Conservation (phyloP, 1,140 invertebrate species). For the Nautilus pompilius region DNA sequence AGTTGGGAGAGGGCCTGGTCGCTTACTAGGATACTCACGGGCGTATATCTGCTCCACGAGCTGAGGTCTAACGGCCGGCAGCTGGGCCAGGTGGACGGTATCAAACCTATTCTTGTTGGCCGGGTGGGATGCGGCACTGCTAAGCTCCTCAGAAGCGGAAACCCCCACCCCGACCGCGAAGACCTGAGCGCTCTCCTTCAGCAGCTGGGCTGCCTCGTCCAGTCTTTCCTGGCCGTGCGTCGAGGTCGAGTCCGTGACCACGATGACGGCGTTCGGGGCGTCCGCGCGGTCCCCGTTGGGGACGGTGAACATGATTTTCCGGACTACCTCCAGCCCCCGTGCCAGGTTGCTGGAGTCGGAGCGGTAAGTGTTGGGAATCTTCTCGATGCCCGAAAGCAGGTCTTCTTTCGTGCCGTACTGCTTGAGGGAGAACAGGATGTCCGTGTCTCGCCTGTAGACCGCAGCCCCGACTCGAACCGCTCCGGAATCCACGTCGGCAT, state of each 20-base stretch:
- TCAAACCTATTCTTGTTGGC: neutral
- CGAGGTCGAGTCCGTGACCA: constrained; percentile 43
- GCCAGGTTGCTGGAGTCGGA: constrained; percentile 24
- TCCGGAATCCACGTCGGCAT: constrained; percentile 32
- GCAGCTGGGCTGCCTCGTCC: constrained; percentile 13
- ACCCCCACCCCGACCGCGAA: neutral
- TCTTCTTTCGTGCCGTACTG: constrained; percentile 24
- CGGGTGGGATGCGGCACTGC: neutral
- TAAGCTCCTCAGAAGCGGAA: neutral
- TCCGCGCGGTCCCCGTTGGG: constrained; percentile 32
- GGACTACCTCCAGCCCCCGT: constrained; percentile 25
- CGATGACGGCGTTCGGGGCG: constrained; percentile 41
- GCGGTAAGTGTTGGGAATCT: constrained; percentile 22
- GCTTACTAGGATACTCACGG: constrained; percentile 15
- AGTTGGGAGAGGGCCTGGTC: no score
- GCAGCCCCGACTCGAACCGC: constrained; percentile 33
- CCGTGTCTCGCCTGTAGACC: constrained; percentile 23
- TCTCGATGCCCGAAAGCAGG: constrained; percentile 24
- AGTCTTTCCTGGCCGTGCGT: constrained; percentile 27
- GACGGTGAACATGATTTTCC: constrained; percentile 21
- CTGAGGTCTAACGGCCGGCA: constrained; percentile 12
- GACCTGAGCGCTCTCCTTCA: neutral
- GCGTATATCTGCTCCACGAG: constrained; percentile 21
- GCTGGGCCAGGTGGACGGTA: constrained; percentile 11
- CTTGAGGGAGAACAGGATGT: constrained; percentile 33